Evolutionary conservation across 2,888 invertebrate species (phyloP).

Genomic region (Litoditis marina): DNA sequence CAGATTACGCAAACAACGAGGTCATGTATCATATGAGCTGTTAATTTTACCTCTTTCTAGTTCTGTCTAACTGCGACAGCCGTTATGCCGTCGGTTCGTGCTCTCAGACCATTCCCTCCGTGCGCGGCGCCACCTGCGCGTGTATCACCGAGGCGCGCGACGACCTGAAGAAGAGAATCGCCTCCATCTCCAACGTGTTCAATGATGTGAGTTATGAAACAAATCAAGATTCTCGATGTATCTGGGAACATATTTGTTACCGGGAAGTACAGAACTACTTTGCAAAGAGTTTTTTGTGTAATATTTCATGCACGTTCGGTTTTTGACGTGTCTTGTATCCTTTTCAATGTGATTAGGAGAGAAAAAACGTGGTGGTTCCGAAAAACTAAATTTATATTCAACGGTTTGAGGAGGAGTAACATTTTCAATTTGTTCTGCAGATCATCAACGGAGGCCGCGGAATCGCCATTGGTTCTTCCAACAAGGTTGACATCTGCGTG

Average conservation of each 20-base stretch:
- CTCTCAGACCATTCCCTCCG: conserved; percentile 38
- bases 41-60: conserved; percentile 19
- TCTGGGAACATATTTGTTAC: too few relatives aligned
- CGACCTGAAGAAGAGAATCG: conserved; percentile 59
- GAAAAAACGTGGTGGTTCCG: too few relatives aligned
- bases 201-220: conserved; percentile 29
- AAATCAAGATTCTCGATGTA: too few relatives aligned
- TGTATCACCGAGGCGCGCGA: conserved; percentile 60
- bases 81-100: conserved; percentile 43
- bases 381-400: too few relatives aligned
- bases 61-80: conserved; percentile 37
- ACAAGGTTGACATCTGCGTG: conserved; percentile 58
- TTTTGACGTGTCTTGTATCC: too few relatives aligned
- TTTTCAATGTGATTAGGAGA: too few relatives aligned
- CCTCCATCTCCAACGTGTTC: conserved; percentile 52
- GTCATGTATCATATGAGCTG: too few relatives aligned
- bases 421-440: conserved; percentile 15
- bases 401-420: too few relatives aligned
- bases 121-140: conserved; percentile 52
- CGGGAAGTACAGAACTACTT: too few relatives aligned
- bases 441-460: conserved; percentile 52
- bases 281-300: neutral
- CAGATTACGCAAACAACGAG: too few relatives aligned
- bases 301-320: neutral
- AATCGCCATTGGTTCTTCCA: conserved; percentile 51